A percentile compares a stretch with the other conserved stretches of the same genome.
Conservation (phyloP, 2,797 vertebrate species). For the Sphenodon punctatus region DNA sequence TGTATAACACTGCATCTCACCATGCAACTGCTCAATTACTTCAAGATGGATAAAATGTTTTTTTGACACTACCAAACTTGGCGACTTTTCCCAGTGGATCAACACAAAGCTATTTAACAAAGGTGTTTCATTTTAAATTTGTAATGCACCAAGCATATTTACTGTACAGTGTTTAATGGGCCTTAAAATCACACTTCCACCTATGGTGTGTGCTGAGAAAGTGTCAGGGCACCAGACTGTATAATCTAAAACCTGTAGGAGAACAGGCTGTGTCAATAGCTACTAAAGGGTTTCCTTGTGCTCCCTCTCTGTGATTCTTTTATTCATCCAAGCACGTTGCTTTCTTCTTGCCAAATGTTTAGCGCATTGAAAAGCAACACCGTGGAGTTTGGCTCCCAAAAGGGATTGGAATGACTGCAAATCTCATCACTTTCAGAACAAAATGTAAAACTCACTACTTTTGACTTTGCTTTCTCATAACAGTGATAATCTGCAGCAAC, state of each 20-base stretch:
- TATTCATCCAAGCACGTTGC: slow-evolving; percentile 50
- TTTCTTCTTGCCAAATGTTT: slow-evolving; percentile 57
- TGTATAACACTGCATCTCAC: background rate
- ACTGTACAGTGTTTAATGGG: slow-evolving; percentile 47
- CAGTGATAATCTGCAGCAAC: slow-evolving; percentile 23
- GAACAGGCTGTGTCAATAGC: slow-evolving; percentile 49
- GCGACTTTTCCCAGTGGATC: background rate
- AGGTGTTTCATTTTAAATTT: slow-evolving; percentile 13
- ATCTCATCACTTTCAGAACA: slow-evolving; percentile 19
- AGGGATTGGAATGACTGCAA: slow-evolving; percentile 51
- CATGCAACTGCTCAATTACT: background rate
- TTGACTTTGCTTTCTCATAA: slow-evolving; percentile 2
- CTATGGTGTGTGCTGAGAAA: slow-evolving; percentile 26
- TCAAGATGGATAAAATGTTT: background rate
- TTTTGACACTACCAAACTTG: background rate
- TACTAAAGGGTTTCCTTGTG: slow-evolving; percentile 47
- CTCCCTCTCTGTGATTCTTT: slow-evolving; percentile 33
- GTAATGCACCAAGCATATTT: slow-evolving; percentile 47
- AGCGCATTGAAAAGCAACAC: slow-evolving; percentile 45
- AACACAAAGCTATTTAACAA: slow-evolving; percentile 6
- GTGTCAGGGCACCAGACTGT: slow-evolving; percentile 5
- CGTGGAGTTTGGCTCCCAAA: slow-evolving; percentile 9
- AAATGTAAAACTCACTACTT: slow-evolving; percentile 32
- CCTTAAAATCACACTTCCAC: slow-evolving; percentile 55
- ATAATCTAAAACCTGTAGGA: slow-evolving; percentile 52